These are phyloP conservation scores for Stenodema calcarata DNA, from an alignment of 2,888 invertebrate species.

Conservation along the genomic window DNA sequence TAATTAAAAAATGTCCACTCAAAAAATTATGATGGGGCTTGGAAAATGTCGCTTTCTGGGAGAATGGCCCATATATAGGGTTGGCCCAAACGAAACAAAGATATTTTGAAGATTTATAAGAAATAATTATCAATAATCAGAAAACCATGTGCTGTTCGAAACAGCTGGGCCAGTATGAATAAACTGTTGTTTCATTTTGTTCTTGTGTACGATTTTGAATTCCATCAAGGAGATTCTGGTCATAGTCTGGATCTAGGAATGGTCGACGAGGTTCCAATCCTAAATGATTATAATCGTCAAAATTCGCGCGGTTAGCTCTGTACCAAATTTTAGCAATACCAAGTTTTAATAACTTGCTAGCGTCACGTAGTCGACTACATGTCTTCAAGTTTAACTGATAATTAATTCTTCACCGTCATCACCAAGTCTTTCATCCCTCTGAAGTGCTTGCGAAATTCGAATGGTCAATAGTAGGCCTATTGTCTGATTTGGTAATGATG, in stretches of 20 bases:
- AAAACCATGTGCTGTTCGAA: no score
- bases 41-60: no score
- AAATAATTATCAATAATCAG: no score
- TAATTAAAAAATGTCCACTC: no score
- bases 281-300: conserved; percentile 29
- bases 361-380: background rate
- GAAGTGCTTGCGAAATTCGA: background rate
- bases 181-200: conserved; percentile 57
- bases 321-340: conserved; percentile 56
- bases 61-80: no score
- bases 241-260: conserved; percentile 56
- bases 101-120: no score
- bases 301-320: conserved; percentile 57
- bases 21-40: no score
- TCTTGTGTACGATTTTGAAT: conserved; percentile 57
- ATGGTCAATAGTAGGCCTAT: background rate
- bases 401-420: background rate
- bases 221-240: conserved; percentile 55
- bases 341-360: background rate
- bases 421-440: background rate
- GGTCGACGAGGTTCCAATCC: conserved; percentile 11
- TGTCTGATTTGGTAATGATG: background rate
- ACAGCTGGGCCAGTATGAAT: no score
- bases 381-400: background rate
- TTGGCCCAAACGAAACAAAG: no score